These are phyloP conservation scores for Stegodyphus dumicola DNA, from an alignment of 1,140 invertebrate species.

Conservation along the genomic window DNA sequence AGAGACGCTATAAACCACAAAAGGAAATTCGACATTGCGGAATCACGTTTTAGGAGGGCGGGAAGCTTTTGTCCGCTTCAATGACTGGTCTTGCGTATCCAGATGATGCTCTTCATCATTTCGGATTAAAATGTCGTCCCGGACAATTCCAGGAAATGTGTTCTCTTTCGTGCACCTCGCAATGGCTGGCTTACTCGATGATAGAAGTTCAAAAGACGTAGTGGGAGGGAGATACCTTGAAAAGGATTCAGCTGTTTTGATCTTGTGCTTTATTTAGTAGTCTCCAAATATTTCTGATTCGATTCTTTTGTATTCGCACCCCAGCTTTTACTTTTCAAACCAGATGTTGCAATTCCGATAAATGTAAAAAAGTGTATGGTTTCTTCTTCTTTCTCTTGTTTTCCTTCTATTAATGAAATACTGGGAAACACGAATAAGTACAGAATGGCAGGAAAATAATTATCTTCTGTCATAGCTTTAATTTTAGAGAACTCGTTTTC, in stretches of 20 bases:
- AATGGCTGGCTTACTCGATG: slow-evolving; percentile 36
- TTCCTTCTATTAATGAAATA: too few species aligned
- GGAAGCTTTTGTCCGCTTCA: slow-evolving; percentile 44
- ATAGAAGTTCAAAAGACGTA: slow-evolving; percentile 50
- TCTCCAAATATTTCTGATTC: slow-evolving; percentile 60
- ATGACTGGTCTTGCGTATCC: slow-evolving; percentile 38
- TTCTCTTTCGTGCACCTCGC: slow-evolving; percentile 39
- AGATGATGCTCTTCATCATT: slow-evolving; percentile 58
- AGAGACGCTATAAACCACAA: slow-evolving; percentile 24
- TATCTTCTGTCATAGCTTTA: too few species aligned
- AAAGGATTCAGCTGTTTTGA: slow-evolving; percentile 16
- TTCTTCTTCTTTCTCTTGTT: not conserved
- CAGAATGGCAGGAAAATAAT: too few species aligned
- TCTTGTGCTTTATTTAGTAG: slow-evolving; percentile 47
- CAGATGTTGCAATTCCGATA: slow-evolving; percentile 7
- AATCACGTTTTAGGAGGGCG: slow-evolving; percentile 50
- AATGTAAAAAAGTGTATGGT: not conserved
- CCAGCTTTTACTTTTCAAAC: not conserved
- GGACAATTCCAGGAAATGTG: slow-evolving; percentile 54
- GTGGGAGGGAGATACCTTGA: not conserved
- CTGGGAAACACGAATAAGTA: too few species aligned
- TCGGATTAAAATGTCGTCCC: slow-evolving; percentile 59
- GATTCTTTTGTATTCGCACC: slow-evolving; percentile 30
- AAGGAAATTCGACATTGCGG: slow-evolving; percentile 43
- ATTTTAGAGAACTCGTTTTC: too few species aligned